Evolutionary conservation across 37 sponge, comb jelly and placozoan species (phyloP).

Genomic region (Oopsacas minuta): DNA sequence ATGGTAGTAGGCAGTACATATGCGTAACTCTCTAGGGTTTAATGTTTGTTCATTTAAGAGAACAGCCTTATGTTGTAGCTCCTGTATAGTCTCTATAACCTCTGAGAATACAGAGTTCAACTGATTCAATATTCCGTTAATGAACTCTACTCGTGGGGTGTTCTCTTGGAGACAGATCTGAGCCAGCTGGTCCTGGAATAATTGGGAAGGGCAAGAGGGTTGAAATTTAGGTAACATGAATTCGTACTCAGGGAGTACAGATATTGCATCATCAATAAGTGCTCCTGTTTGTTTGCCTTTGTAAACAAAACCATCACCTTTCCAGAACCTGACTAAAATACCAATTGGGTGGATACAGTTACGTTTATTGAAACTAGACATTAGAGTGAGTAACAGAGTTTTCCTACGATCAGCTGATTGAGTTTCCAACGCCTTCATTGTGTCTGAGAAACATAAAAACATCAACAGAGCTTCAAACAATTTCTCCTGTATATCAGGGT

Average conservation of each 20-base stretch:
- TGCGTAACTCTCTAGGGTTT: slow-evolving; percentile 18
- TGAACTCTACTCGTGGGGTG: not conserved
- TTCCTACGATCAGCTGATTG: slow-evolving; percentile 7
- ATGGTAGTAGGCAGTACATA: slow-evolving; percentile 18
- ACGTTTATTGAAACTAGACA: slow-evolving; percentile 10
- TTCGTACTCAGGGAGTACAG: slow-evolving; percentile 7
- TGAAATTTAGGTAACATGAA: not conserved
- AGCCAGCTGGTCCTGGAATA: slow-evolving; percentile 20
- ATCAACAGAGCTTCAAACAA: slow-evolving; percentile 6
- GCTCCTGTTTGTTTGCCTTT: slow-evolving; percentile 4
- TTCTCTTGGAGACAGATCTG: slow-evolving; percentile 6
- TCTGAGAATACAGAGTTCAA: slow-evolving; percentile 23
- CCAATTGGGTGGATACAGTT: slow-evolving; percentile 14
- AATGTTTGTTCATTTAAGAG: not conserved
- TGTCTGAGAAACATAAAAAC: slow-evolving; percentile 16
- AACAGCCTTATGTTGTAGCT: not conserved
- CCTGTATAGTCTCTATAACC: slow-evolving; percentile 7
- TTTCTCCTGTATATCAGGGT: slow-evolving; percentile 18
- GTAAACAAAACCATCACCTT: not conserved
- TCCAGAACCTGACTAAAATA: slow-evolving; percentile 22
- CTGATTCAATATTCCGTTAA: slow-evolving; percentile 20
- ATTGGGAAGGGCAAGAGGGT: slow-evolving; percentile 18
- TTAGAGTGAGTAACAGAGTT: slow-evolving; percentile 18
- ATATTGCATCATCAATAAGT: not conserved
- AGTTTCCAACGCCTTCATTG: slow-evolving; percentile 8